Base-by-base conservation (phyloP, 2,888 invertebrate genomes). In the Microctonus aethiopoides region DNA sequence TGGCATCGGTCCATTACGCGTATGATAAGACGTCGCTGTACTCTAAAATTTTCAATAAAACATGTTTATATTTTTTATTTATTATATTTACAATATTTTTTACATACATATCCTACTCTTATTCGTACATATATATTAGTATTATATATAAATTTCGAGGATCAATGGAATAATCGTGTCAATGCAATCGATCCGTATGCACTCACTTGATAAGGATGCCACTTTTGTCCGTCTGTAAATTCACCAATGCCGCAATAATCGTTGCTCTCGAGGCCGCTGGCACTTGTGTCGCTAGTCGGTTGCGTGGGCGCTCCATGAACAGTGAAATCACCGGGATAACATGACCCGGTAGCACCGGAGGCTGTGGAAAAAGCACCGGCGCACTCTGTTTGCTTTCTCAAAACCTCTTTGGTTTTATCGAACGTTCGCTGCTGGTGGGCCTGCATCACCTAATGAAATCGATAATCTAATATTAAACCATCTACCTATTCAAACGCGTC, bases 151-250 rank as follows among this genome's bases (percentile, higher is more conserved):
- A 20, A 26, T 39, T 51, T 54, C 41, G 34, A 46, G 29, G 46
- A 56, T 57, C 24, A 65, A 56, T 10, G 36, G 13, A 51, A 32
- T 9, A 34, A 70, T 51, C 16, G 64, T 70, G 69, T 70, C 65
- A 65, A 70, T 70, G 61, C 34, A 32, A 70, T 66, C 70, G 61
- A 70, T 61, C n/a, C 60, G 39, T n/a, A 34, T 51, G 46, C 52
- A 70, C 74, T 74, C 77, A 86, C 86, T 78, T 86, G 86, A 82
- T 86, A 86, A 75, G 85, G 86, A 75, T 86, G 84, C 86, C 86
- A 86, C 70, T 86, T 86, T 72, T 86, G 86, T 3, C 80, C 80
- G 11, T 85, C 86, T 67, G 80, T 66, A 66, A 83, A 82, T 70
- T 86, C 86, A 36, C 72, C 77, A 59, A 80, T 77, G 24, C 78